phyloP scores from a whole-genome alignment of 92 coral and sea anemone genomes.

The Virgularia gustaviana region DNA sequence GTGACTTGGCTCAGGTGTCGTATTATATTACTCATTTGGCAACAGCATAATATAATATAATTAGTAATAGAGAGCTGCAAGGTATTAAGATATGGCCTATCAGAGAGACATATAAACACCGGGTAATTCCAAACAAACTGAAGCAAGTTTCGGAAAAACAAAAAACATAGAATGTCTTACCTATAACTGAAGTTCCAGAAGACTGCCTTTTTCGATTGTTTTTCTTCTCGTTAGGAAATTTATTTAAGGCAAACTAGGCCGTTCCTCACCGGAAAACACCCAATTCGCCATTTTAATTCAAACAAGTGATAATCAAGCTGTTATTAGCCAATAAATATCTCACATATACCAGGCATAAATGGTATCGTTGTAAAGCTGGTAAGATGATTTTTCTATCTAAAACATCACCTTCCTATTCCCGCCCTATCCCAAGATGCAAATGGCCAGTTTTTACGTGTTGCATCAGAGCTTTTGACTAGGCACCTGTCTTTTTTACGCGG shows the following conservation, averaged over 20 bases:
- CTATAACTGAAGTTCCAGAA: background rate
- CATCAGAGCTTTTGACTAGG: conserved; percentile 15
- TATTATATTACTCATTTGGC: background rate
- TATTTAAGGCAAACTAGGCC: conserved; percentile 19
- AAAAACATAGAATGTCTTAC: conserved; percentile 45
- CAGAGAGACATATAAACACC: background rate
- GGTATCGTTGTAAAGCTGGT: conserved; percentile 49
- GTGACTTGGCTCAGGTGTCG: background rate
- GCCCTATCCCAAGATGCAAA: conserved; percentile 24
- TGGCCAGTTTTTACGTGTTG: conserved; percentile 2
- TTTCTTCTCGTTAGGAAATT: conserved; percentile 1
- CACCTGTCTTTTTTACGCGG: conserved; percentile 36
- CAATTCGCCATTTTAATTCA: conserved; percentile 4
- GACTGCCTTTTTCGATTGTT: background rate
- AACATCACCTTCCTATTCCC: conserved; percentile 11
- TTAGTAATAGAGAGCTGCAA: background rate
- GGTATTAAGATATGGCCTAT: background rate
- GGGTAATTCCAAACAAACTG: background rate
- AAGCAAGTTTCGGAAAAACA: conserved; percentile 28
- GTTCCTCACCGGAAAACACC: background rate
- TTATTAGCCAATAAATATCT: background rate
- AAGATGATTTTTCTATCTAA: background rate
- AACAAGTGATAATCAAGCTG: background rate
- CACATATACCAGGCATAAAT: conserved; percentile 2
- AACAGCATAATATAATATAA: background rate